phyloP scores from a whole-genome alignment of 2,797 vertebrate species.

The Hippopotamyrus pictus region DNA sequence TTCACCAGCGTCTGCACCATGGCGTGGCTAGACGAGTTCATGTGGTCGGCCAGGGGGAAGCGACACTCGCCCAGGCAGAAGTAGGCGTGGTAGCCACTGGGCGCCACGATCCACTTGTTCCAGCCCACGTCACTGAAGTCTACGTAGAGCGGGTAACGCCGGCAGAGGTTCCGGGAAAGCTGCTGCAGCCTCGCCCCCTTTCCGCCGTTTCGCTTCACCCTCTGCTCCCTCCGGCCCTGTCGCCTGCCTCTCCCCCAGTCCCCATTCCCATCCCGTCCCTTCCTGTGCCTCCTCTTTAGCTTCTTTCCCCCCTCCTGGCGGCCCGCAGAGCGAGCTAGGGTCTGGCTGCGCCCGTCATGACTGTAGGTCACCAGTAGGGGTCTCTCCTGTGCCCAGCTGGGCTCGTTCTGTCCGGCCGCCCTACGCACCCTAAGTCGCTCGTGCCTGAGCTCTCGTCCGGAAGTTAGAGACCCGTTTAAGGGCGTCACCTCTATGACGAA shows the following conservation, averaged over 20 bases:
- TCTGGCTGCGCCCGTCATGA: slow-evolving; percentile 64
- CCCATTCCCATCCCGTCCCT: slow-evolving; percentile 40
- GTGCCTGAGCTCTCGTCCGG: slow-evolving; percentile 32
- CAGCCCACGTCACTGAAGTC: slow-evolving; percentile 77
- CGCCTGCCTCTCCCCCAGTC: slow-evolving; percentile 37
- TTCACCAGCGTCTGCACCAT: slow-evolving; percentile 80
- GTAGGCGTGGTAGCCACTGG: slow-evolving; percentile 73
- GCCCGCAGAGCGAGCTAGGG: slow-evolving; percentile 56
- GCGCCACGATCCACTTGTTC: slow-evolving; percentile 78
- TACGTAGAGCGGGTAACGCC: slow-evolving; percentile 72
- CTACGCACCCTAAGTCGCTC: slow-evolving; percentile 63
- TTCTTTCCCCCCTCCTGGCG: slow-evolving; percentile 39
- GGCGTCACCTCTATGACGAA: slow-evolving; percentile 61
- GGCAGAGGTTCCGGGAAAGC: slow-evolving; percentile 62
- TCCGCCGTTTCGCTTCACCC: slow-evolving; percentile 67
- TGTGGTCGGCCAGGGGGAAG: slow-evolving; percentile 75
- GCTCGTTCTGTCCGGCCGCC: slow-evolving; percentile 62
- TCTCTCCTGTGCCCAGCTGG: slow-evolving; percentile 68
- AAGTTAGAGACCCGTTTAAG: slow-evolving; percentile 44
- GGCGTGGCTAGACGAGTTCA: slow-evolving; percentile 78
- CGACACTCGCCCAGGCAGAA: slow-evolving; percentile 76
- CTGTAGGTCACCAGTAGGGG: slow-evolving; percentile 73
- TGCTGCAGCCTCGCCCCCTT: slow-evolving; percentile 65
- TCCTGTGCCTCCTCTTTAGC: slow-evolving; percentile 44
- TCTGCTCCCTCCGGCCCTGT: slow-evolving; percentile 47